These are phyloP conservation scores for Philotrypesis tridentata DNA, from an alignment of 1,140 invertebrate genomes.

Conservation along the genomic window DNA sequence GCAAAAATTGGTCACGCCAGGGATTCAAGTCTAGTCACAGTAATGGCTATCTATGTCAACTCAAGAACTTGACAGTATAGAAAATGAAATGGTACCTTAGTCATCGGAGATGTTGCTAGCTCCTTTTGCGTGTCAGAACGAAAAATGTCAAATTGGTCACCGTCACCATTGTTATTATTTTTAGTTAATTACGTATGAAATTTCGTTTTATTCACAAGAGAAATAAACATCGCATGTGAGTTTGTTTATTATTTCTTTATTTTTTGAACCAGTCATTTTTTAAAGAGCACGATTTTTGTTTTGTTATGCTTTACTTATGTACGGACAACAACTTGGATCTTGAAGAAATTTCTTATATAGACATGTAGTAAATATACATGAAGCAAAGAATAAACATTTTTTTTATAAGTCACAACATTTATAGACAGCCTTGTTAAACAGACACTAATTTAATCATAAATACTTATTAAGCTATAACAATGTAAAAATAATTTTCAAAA, in stretches of 20 bases:
- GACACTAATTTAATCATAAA: conserved; percentile 20
- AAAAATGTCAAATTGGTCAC: conserved; percentile 76
- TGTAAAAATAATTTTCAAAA: conserved; percentile 8
- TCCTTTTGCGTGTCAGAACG: conserved; percentile 76
- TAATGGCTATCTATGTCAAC: conserved; percentile 72
- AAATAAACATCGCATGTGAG: conserved; percentile 58
- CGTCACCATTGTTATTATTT: conserved; percentile 72
- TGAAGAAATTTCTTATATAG: conserved; percentile 48
- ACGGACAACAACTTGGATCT: conserved; percentile 49
- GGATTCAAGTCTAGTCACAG: conserved; percentile 75
- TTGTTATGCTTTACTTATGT: not conserved
- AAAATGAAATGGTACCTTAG: conserved; percentile 73
- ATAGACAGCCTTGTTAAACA: conserved; percentile 40
- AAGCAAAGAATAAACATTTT: conserved; percentile 47
- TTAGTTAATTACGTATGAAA: conserved; percentile 65
- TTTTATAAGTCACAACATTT: conserved; percentile 40
- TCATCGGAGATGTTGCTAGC: conserved; percentile 75
- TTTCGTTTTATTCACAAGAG: conserved; percentile 36
- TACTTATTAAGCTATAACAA: conserved; percentile 28
- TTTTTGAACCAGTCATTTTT: conserved; percentile 69
- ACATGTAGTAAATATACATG: conserved; percentile 49
- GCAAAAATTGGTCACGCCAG: conserved; percentile 75
- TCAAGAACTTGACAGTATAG: conserved; percentile 69
- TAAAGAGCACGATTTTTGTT: conserved; percentile 71
- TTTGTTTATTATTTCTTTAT: conserved; percentile 44